Evolutionary conservation across 2,797 vertebrate species (phyloP), one percentile per base, ranked within the genome.

Genomic region (Meriones psammophilus): DNA sequence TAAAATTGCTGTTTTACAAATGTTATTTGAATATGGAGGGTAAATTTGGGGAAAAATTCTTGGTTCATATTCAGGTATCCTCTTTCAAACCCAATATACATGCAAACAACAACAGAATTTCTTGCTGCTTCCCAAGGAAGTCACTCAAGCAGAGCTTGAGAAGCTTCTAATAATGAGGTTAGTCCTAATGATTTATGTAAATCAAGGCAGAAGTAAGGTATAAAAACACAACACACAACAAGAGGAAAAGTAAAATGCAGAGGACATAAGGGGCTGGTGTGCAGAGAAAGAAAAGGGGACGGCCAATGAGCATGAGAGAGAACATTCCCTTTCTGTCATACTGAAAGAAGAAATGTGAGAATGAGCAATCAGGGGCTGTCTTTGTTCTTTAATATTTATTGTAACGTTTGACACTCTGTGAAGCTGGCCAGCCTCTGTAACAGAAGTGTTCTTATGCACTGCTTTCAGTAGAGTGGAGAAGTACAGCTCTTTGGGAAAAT

Each of bases 381-480:
- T 62, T 62, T 36, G 77, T 60, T 42, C 30, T 17, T 78, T 84
- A 88, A 88, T 14, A 69, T 17, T 28, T 91, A 3, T 85, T 74
- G 79, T 46, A 78, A 39, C 54, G 8, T 0, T n/a, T 26, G 33
- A 5, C 4, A 56, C 66, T 71, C 46, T 33, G 71, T 20, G 22
- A 39, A 73, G 36, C 22, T 74, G 1, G 33, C 24, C 4, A 74
- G 24, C 30, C 50, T 7, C 24, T 10, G 15, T 73, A 39, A 90
- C 73, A 36, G 42, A 88, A 7, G 46, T 54, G 1, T 1, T 14
- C 28, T 15, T 30, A 24, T 54, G 33, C 46, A 69, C 46, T 5
- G 3, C 0, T 1, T 0, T 14, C 7, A 62, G 36, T 8, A 17
- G 42, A n/a, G 3, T 15, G 50, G 42, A 54, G 5, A 6, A 28